Conservation (phyloP, 2,113 vertebrate genomes). For the Eptesicus fuscus region DNA sequence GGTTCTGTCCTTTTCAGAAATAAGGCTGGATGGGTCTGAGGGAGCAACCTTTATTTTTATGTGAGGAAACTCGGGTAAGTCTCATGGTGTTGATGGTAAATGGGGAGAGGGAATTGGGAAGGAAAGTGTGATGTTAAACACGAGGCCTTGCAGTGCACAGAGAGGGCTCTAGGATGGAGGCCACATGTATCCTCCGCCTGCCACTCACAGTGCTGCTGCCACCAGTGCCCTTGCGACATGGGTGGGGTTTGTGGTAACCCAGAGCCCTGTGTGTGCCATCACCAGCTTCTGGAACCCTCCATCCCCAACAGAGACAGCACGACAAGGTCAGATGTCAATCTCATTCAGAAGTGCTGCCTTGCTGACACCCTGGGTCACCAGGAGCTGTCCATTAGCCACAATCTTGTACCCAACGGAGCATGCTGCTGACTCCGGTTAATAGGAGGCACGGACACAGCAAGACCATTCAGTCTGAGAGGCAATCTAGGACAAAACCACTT, state of each 20-base stretch:
- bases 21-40: background rate
- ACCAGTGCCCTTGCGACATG: background rate
- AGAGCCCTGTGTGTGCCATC: accelerated
- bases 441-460: background rate
- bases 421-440: background rate
- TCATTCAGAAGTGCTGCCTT: background rate
- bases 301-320: background rate
- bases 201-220: background rate
- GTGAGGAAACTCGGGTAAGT: background rate
- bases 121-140: background rate
- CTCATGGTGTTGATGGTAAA: background rate
- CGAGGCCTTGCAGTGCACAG: background rate
- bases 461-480: background rate
- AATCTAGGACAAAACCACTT: background rate
- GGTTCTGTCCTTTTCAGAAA: background rate
- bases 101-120: background rate
- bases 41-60: background rate
- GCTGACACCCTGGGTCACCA: background rate
- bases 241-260: background rate
- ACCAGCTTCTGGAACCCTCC: background rate
- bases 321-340: background rate
- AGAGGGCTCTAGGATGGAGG: background rate
- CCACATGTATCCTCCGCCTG: accelerated
- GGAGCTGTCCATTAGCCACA: background rate
- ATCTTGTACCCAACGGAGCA: background rate